Evolutionary conservation across 1,140 invertebrate genomes (phyloP).

Genomic region (Armadillidium nasatum): DNA sequence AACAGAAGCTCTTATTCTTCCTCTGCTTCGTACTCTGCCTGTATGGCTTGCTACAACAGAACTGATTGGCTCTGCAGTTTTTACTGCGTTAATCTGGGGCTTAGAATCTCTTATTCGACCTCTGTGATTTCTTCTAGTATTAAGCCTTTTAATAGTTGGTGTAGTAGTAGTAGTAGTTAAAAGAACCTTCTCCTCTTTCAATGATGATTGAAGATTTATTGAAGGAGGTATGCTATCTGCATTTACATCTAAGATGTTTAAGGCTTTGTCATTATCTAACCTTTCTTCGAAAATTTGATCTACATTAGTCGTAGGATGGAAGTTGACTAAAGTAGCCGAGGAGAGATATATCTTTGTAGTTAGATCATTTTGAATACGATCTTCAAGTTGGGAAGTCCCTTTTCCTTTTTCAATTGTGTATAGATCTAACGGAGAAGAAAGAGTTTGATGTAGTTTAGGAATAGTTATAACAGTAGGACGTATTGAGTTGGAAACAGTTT

Average conservation of each 20-base stretch:
- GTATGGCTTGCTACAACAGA: neutral
- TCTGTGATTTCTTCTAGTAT: conserved; percentile 5
- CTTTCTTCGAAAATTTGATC: neutral
- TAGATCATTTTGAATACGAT: conserved; percentile 45
- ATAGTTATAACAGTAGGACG: conserved; percentile 41
- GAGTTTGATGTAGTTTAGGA: conserved; percentile 37
- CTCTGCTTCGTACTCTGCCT: neutral
- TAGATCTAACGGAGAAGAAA: conserved; percentile 44
- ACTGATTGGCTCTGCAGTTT: neutral
- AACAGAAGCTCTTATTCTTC: too few species aligned
- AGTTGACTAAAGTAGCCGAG: conserved; percentile 47
- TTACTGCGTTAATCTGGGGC: conserved; percentile 22
- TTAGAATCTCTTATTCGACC: neutral
- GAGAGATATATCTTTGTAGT: conserved; percentile 49
- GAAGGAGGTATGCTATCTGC: neutral
- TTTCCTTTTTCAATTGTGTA: conserved; percentile 45
- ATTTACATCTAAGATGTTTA: neutral
- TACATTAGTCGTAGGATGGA: conserved; percentile 38
- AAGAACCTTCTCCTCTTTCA: conserved; percentile 31
- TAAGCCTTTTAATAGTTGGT: neutral
- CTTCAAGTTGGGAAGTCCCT: conserved; percentile 46
- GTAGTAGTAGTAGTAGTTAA: conserved; percentile 37
- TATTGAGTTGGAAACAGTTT: conserved; percentile 45
- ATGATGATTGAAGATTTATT: conserved; percentile 31
- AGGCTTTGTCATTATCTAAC: neutral